Percentiles rank a stretch among this genome's conserved stretches.
These are phyloP conservation scores for Centruroides sculpturatus DNA, from an alignment of 1,140 invertebrate genomes.

Conservation along the genomic window DNA sequence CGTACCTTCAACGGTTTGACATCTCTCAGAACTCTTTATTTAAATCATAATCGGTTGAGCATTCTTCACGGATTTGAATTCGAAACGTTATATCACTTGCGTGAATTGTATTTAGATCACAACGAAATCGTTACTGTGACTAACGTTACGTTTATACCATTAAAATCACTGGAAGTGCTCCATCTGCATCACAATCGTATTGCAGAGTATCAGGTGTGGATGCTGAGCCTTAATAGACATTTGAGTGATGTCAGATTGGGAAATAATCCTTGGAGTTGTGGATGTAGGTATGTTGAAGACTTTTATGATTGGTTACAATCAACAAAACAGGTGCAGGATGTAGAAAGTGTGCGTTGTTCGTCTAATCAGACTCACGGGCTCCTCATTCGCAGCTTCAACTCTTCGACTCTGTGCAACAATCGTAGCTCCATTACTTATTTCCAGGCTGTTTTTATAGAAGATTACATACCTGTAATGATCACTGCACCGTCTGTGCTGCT, in stretches of 20 bases:
- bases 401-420: conserved; percentile 30
- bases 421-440: conserved; percentile 32
- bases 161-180: conserved; percentile 62
- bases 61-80: conserved; percentile 78
- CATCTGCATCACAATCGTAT: conserved; percentile 70
- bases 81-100: conserved; percentile 59
- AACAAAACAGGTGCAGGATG: background rate
- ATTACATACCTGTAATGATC: conserved; percentile 45
- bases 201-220: conserved; percentile 67
- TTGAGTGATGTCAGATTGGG: conserved; percentile 56
- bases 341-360: conserved; percentile 1
- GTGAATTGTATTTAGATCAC: conserved; percentile 73
- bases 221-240: conserved; percentile 50
- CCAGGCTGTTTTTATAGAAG: conserved; percentile 23
- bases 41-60: conserved; percentile 67
- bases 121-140: conserved; percentile 62
- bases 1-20: conserved; percentile 79
- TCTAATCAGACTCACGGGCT: conserved; percentile 47
- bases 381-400: conserved; percentile 11
- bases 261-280: conserved; percentile 74
- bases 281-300: conserved; percentile 74
- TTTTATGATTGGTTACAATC: conserved; percentile 55
- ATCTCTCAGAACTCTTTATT: conserved; percentile 60
- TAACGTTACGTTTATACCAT: conserved; percentile 59
- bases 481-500: conserved; percentile 9